Conservation (phyloP, 2,888 invertebrate genomes). For the Tachina lurida region DNA sequence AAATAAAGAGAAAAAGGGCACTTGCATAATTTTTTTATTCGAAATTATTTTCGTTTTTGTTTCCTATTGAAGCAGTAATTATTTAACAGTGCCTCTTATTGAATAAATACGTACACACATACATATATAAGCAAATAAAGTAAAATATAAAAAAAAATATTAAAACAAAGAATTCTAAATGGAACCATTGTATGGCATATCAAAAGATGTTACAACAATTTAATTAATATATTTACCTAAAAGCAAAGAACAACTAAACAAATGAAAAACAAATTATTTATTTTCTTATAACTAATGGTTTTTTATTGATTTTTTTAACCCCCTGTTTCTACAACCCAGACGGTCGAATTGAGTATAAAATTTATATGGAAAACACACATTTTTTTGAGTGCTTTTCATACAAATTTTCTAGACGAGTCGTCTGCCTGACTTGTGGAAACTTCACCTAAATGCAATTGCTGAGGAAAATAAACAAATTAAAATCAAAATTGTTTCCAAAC, state of each 20-base stretch:
- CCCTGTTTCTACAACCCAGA: no score
- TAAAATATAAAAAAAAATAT: conserved; percentile 15
- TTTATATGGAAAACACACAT: no score
- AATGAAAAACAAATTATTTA: conserved; percentile 59
- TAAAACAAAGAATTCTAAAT: conserved; percentile 52
- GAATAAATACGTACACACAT: not conserved
- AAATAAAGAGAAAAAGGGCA: conserved; percentile 27
- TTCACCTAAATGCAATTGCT: conserved; percentile 10
- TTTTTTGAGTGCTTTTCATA: no score
- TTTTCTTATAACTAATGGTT: conserved; percentile 44
- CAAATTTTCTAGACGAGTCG: no score
- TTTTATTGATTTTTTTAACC: conserved; percentile 37
- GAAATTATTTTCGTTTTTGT: conserved; percentile 25
- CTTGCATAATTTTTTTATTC: not conserved
- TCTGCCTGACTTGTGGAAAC: no score
- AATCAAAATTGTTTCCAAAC: conserved; percentile 63
- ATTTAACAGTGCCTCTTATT: conserved; percentile 63
- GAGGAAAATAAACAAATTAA: conserved; percentile 20
- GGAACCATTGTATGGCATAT: conserved; percentile 72
- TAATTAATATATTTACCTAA: conserved; percentile 31
- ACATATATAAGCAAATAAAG: conserved; percentile 1
- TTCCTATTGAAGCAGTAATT: conserved; percentile 59
- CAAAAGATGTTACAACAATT: conserved; percentile 53
- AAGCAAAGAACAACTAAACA: conserved; percentile 27
- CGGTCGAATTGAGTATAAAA: no score